Evolutionary conservation across 92 coral and sea anemone genomes (phyloP), one percentile per base, ranked within the genome.

Genomic region (Montipora capitata): DNA sequence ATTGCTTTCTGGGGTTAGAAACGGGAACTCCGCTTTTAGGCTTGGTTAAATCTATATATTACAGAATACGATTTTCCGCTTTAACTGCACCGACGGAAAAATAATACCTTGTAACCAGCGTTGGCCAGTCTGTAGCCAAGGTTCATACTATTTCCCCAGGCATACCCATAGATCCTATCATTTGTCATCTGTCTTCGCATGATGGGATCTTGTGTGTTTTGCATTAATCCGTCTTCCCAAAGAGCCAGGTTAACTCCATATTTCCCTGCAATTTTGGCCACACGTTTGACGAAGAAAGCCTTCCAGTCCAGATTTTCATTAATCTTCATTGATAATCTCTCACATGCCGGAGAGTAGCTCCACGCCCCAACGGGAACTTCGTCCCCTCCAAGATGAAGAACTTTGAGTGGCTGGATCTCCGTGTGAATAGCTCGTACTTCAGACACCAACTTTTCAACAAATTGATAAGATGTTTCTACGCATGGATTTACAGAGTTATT

Each of bases 351-450:
- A 7, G 98, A 95, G 5, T 68, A 85, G 1, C 80, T 85, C 99
- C 99, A 96, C 7, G 99, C 99, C 2, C 98, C 98, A 9, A 4
- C 3, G 0, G 98, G 92, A 35, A 96, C 98, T 35, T 96, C 99
- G 40, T 96, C 99, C 1, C 99, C 99, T 15, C 99, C 99, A 80
- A 96, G 87, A 72, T 96, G 99, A 67, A 93, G 92, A 14, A 78
- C 61, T 66, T 77, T 70, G 48, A 96, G 92, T 4, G 96, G 96
- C 12, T 92, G 95, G 15, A 91, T 75, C 15, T 77, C 91, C 14
- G 82, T 56, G 78, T 96, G 98, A 74, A 96, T 40, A 14, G 78
- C 80, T 10, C 54, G 68, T 3, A 94, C 86, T 18, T 81, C 52
- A 3, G 15, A 17, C 35, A 94, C 80, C 63, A 94, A 52, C 75